Evolutionary conservation across 2,797 vertebrate genomes (phyloP).

Genomic region (Melanotaenia maccullochi): DNA sequence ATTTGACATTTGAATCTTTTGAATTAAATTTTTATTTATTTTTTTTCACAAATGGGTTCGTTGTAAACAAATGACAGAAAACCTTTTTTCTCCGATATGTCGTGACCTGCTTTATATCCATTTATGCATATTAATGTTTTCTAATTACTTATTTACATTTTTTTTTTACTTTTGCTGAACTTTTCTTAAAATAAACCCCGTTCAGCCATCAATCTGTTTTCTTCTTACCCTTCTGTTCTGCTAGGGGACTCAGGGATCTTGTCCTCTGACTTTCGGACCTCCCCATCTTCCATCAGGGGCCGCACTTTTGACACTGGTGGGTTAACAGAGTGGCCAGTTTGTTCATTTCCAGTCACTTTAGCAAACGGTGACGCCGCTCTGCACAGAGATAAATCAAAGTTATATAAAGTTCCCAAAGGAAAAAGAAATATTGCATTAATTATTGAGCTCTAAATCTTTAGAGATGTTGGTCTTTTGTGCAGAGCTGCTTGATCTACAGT

Average conservation of each 20-base stretch:
- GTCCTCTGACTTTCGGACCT: constrained; percentile 21
- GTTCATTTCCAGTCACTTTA: constrained; percentile 46
- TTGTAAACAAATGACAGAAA: not conserved
- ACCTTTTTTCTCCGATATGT: not conserved
- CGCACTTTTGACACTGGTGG: constrained; percentile 71
- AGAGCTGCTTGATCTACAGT: not conserved
- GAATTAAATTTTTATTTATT: too few species aligned
- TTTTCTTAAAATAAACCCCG: constrained; percentile 4
- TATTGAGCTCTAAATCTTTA: constrained; percentile 7
- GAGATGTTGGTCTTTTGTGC: not conserved
- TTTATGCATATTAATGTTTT: constrained; percentile 8
- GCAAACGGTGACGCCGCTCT: constrained; percentile 50
- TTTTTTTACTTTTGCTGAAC: constrained; percentile 11
- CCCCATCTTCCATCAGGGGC: constrained; percentile 63
- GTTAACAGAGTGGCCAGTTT: constrained; percentile 30
- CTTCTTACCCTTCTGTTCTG: constrained; percentile 43
- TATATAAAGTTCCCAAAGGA: not conserved
- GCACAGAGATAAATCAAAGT: not conserved
- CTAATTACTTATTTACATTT: not conserved
- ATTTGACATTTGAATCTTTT: too few species aligned
- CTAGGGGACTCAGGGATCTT: constrained; percentile 15
- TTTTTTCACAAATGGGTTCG: not conserved
- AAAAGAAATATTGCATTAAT: not conserved
- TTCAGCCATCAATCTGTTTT: accelerated
- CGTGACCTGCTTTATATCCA: not conserved